Evolutionary conservation across 2,888 invertebrate genomes (phyloP).

Genomic region (Calliopum simillimum): DNA sequence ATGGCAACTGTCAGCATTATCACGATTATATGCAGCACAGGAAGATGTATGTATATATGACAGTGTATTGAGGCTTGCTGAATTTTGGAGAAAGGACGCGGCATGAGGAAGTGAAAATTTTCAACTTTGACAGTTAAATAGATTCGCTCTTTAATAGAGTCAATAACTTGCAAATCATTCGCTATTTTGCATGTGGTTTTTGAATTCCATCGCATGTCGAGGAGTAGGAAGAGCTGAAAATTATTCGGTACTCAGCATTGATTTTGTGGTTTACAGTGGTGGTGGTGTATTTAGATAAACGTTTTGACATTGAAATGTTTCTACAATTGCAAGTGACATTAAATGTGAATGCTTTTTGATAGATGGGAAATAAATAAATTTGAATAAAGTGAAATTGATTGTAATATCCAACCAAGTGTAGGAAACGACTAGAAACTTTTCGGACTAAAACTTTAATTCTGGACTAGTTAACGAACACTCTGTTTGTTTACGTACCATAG

Average conservation of each 20-base stretch:
- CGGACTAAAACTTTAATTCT: too few relatives aligned
- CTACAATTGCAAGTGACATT: too few relatives aligned
- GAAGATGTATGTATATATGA: neutral
- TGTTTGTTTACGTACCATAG: too few relatives aligned
- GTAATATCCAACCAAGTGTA: too few relatives aligned
- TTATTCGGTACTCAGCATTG: neutral
- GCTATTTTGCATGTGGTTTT: slow-evolving; percentile 25
- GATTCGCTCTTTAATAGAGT: slow-evolving; percentile 20
- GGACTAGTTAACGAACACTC: too few relatives aligned
- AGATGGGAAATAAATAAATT: too few relatives aligned
- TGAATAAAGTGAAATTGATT: too few relatives aligned
- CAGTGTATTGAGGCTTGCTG: slow-evolving; percentile 2
- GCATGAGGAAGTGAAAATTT: neutral
- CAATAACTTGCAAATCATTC: slow-evolving; percentile 27
- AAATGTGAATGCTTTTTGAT: too few relatives aligned
- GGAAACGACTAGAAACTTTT: too few relatives aligned
- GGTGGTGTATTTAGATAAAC: too few relatives aligned
- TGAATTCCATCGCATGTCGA: neutral
- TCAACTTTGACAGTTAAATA: slow-evolving; percentile 25
- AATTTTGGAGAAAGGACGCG: neutral
- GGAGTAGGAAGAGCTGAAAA: neutral
- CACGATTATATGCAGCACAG: neutral
- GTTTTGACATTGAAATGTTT: too few relatives aligned
- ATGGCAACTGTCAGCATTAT: slow-evolving; percentile 19
- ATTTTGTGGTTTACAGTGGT: too few relatives aligned